Percentiles rank a stretch among this genome's conserved stretches.
phyloP scores from a whole-genome alignment of 2,797 vertebrate species.

The Anguilla marmorata region DNA sequence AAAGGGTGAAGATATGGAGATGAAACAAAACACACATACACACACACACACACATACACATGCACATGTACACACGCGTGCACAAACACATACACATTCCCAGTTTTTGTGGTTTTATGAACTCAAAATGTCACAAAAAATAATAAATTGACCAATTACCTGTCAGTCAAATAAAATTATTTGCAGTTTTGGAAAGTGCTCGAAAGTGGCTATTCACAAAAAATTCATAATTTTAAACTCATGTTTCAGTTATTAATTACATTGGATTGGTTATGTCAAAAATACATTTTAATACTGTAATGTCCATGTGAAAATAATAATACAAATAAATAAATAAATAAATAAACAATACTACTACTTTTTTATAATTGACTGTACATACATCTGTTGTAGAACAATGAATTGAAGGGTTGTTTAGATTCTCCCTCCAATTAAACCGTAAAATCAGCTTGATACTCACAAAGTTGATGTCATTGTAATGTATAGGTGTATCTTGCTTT shows the following conservation, averaged over 20 bases:
- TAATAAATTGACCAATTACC: not conserved
- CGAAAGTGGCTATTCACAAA: conserved; percentile 5
- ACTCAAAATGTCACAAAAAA: not conserved
- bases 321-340: too few species aligned
- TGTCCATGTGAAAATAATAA: not conserved
- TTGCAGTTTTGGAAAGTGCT: not conserved
- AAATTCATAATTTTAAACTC: too few species aligned
- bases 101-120: not conserved
- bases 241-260: not conserved
- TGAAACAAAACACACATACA: not conserved
- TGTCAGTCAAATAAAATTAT: not conserved
- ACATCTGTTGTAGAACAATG: not conserved
- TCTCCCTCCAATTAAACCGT: not conserved
- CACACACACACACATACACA: not conserved
- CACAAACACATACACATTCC: too few species aligned
- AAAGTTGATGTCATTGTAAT: conserved; percentile 80
- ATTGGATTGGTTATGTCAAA: not conserved
- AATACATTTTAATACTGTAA: not conserved
- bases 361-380: not conserved
- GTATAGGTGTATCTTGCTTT: conserved; percentile 76
- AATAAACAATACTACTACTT: not conserved
- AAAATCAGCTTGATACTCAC: conserved; percentile 61
- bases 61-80: too few species aligned
- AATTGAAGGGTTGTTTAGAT: not conserved
- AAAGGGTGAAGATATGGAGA: conserved; percentile 11